phyloP scores from a whole-genome alignment of 2,888 invertebrate species.

The Ornithoptera alexandrae region DNA sequence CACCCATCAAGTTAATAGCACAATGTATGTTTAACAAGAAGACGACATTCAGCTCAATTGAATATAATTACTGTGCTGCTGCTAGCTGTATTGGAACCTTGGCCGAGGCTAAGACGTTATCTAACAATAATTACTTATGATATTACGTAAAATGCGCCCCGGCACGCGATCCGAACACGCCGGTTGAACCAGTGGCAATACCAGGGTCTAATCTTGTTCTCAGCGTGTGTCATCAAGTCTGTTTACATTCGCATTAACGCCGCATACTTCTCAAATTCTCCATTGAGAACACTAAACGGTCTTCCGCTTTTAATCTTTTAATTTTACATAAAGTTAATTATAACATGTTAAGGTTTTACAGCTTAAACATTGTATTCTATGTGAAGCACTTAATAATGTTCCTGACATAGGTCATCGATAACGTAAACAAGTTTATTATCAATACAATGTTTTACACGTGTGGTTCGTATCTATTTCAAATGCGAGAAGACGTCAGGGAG shows the following conservation, averaged over 20 bases:
- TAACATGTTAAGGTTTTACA: too few relatives aligned
- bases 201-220: slow-evolving; percentile 3
- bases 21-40: slow-evolving; percentile 10
- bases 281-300: too few relatives aligned
- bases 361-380: background rate
- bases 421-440: slow-evolving; percentile 14
- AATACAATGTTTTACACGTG: slow-evolving; percentile 20
- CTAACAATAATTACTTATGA: slow-evolving; percentile 28
- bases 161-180: slow-evolving; percentile 1
- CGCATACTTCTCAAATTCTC: slow-evolving; percentile 7
- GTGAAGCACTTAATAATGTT: background rate
- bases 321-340: too few relatives aligned
- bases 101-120: slow-evolving; percentile 30
- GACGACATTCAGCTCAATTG: slow-evolving; percentile 34
- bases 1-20: slow-evolving; percentile 7
- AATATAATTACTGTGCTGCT: slow-evolving; percentile 32
- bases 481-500: slow-evolving; percentile 22
- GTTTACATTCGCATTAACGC: slow-evolving; percentile 23
- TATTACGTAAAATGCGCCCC: slow-evolving; percentile 22
- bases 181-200: background rate
- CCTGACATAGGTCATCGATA: background rate
- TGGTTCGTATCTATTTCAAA: slow-evolving; percentile 27
- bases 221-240: slow-evolving; percentile 10
- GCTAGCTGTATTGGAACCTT: slow-evolving; percentile 35
- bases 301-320: too few relatives aligned